Conservation (phyloP, 2,888 invertebrate species). For the Serripes groenlandicus region DNA sequence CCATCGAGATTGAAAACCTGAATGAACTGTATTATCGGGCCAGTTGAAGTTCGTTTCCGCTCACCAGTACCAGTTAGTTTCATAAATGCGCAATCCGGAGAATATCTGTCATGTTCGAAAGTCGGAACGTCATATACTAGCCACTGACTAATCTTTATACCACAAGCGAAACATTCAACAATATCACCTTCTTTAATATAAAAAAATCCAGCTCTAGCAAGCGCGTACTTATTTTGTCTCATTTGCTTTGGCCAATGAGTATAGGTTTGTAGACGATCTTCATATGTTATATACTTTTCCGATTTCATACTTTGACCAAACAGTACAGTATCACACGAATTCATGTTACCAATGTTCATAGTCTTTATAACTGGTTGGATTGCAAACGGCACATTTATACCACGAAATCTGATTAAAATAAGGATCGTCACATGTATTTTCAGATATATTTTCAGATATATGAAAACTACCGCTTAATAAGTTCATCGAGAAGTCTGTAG, state of each 20-base stretch:
- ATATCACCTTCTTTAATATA: constrained; percentile 51
- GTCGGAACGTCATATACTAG: constrained; percentile 12
- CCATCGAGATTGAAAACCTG: background rate
- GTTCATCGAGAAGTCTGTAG: constrained; percentile 33
- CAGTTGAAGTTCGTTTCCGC: no score
- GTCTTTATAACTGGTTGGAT: constrained; percentile 24
- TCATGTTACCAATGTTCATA: constrained; percentile 25
- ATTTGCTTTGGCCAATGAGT: constrained; percentile 47
- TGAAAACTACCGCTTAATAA: constrained; percentile 22
- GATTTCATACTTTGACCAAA: constrained; percentile 39
- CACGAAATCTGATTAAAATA: constrained; percentile 36
- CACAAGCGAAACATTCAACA: constrained; percentile 53
- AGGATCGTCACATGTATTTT: constrained; percentile 13
- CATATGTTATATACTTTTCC: constrained; percentile 31
- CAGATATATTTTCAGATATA: background rate
- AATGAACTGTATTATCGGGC: no score
- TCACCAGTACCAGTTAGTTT: constrained; percentile 31
- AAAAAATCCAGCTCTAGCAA: constrained; percentile 46
- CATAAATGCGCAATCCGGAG: constrained; percentile 35
- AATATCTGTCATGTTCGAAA: constrained; percentile 41
- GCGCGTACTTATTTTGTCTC: constrained; percentile 37
- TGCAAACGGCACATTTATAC: constrained; percentile 29
- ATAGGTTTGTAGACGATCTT: constrained; percentile 34
- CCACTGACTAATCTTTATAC: constrained; percentile 44
- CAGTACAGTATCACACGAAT: constrained; percentile 30